These are phyloP conservation scores for Nowickia ferox DNA, from an alignment of 2,888 invertebrate species.

Conservation along the genomic window DNA sequence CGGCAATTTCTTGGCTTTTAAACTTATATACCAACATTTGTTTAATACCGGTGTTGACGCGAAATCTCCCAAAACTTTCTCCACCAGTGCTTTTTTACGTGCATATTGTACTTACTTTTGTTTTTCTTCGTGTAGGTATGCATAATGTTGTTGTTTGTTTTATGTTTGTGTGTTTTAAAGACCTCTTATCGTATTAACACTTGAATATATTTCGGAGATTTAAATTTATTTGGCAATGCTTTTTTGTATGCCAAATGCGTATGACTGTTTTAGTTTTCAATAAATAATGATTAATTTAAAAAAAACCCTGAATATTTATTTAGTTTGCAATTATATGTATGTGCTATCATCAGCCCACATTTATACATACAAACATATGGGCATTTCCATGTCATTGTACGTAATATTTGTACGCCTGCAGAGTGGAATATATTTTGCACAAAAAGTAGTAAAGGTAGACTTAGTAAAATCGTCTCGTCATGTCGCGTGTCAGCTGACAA, in stretches of 20 bases:
- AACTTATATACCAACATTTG: constrained; percentile 32
- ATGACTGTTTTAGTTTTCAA: background rate
- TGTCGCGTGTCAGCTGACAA: too few species aligned
- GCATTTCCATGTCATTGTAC: too few species aligned
- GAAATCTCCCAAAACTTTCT: constrained; percentile 61
- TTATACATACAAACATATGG: background rate
- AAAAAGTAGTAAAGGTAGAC: too few species aligned
- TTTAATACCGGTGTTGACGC: constrained; percentile 60
- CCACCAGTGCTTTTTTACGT: constrained; percentile 60
- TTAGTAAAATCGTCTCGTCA: too few species aligned
- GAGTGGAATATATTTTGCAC: too few species aligned
- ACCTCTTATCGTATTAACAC: constrained; percentile 6
- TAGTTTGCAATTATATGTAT: constrained; percentile 30
- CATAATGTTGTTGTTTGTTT: background rate
- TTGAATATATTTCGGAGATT: background rate
- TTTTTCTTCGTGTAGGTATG: background rate
- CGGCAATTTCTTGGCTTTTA: constrained; percentile 24
- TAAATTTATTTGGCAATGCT: too few species aligned
- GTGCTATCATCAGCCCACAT: constrained; percentile 8
- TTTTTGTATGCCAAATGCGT: background rate
- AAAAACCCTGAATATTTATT: constrained; percentile 46
- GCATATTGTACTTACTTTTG: background rate
- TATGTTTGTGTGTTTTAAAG: constrained; percentile 20
- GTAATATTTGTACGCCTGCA: too few species aligned
- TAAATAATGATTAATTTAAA: constrained; percentile 11